These are phyloP conservation scores for Pristionchus mayeri DNA, from an alignment of 2,888 invertebrate species.

Conservation along the genomic window DNA sequence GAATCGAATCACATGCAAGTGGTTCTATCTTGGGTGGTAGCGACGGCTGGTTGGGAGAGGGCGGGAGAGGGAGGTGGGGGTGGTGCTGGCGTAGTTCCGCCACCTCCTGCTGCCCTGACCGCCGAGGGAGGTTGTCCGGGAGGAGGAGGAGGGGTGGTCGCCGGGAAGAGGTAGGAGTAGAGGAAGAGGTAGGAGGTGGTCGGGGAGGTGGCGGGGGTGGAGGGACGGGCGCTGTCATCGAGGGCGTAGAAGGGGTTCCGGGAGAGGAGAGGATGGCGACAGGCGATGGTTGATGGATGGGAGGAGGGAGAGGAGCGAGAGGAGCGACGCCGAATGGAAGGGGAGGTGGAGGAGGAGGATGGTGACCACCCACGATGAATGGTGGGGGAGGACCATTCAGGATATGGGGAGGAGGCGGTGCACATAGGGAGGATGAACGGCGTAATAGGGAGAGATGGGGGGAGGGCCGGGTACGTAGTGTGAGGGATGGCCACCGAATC, in stretches of 20 bases:
- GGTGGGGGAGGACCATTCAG: neutral
- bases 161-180: neutral
- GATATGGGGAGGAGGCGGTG: neutral
- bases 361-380: neutral
- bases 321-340: neutral
- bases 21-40: constrained; percentile 44
- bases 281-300: constrained; percentile 24
- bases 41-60: neutral
- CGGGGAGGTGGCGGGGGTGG: constrained; percentile 26
- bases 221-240: neutral
- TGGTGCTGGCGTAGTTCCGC: neutral
- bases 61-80: constrained; percentile 21
- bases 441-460: neutral
- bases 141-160: constrained; percentile 16
- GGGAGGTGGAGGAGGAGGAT: constrained; percentile 17
- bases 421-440: neutral
- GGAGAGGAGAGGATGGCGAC: neutral
- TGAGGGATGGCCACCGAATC: neutral
- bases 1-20: constrained; percentile 46
- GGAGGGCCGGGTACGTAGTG: neutral
- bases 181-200: neutral
- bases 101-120: neutral
- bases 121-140: constrained; percentile 12
- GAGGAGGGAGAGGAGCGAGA: neutral
- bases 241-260: neutral